Conservation (phyloP, 2,113 vertebrate species). For the Hydropotes inermis region DNA sequence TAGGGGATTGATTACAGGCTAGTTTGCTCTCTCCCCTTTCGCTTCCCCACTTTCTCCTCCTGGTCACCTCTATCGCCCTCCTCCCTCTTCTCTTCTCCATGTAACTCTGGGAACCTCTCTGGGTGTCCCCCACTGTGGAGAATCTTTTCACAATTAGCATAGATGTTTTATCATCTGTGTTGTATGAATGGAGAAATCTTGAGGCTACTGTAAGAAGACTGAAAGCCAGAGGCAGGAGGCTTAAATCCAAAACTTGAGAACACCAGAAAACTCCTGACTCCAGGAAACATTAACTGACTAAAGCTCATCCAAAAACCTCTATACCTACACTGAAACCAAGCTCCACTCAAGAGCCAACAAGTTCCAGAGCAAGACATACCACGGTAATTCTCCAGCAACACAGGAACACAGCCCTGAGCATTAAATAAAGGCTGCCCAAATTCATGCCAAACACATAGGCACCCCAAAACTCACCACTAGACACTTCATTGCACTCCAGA, state of each 20-base stretch:
- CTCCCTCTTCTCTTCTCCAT: background rate
- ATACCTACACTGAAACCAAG: background rate
- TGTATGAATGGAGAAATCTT: background rate
- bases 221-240: background rate
- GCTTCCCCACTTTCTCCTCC: background rate
- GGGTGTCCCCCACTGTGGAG: background rate
- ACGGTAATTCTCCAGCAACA: rapidly evolving
- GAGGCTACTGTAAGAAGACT: background rate
- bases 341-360: background rate
- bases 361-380: background rate
- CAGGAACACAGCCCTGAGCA: background rate
- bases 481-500: background rate
- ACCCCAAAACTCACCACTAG: background rate
- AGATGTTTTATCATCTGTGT: background rate
- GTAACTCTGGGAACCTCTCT: background rate
- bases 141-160: background rate
- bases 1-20: background rate
- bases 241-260: background rate
- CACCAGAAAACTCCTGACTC: background rate
- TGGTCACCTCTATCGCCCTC: background rate
- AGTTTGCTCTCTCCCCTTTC: background rate
- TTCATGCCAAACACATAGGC: background rate
- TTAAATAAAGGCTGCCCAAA: background rate
- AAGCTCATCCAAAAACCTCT: background rate
- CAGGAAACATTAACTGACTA: background rate